These are phyloP conservation scores for Tillus elongatus DNA, from an alignment of 2,888 invertebrate species.

Conservation along the genomic window DNA sequence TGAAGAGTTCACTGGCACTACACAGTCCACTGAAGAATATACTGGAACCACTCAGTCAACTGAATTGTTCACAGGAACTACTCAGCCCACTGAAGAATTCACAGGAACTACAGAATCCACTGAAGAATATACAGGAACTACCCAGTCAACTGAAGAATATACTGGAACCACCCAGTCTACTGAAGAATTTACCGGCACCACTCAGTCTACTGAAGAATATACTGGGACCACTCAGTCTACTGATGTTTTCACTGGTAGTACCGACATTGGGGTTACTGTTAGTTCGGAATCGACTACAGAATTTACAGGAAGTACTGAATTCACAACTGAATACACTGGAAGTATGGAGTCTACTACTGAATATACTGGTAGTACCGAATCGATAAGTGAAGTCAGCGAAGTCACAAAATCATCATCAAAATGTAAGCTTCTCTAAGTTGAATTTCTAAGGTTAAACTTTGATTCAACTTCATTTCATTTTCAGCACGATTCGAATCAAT, in stretches of 20 bases:
- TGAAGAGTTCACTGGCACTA: conserved; percentile 15
- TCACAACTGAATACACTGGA: conserved; percentile 20
- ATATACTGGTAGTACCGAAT: conserved; percentile 16
- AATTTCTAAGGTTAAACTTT: neutral
- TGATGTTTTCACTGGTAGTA: conserved; percentile 21
- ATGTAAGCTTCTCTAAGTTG: too few species aligned
- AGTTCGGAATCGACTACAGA: conserved; percentile 23
- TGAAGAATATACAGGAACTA: conserved; percentile 15
- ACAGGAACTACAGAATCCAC: conserved; percentile 18
- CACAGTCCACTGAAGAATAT: conserved; percentile 17
- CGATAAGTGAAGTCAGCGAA: conserved; percentile 11
- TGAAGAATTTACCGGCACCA: conserved; percentile 17
- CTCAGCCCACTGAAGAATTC: conserved; percentile 15
- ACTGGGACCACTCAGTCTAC: conserved; percentile 16
- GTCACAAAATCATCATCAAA: conserved; percentile 10
- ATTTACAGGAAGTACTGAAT: conserved; percentile 21
- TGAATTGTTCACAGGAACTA: conserved; percentile 17
- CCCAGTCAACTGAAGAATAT: conserved; percentile 17
- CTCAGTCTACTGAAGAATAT: conserved; percentile 18
- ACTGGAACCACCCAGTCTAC: conserved; percentile 19
- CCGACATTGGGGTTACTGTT: conserved; percentile 18
- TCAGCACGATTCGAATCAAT: neutral
- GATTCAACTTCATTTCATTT: neutral
- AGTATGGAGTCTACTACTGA: conserved; percentile 21
- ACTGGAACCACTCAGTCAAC: conserved; percentile 9